A percentile compares a stretch with the other conserved stretches of the same genome.
Evolutionary conservation across 1,140 invertebrate genomes (phyloP).

Genomic region (Globodera ellingtonae): DNA sequence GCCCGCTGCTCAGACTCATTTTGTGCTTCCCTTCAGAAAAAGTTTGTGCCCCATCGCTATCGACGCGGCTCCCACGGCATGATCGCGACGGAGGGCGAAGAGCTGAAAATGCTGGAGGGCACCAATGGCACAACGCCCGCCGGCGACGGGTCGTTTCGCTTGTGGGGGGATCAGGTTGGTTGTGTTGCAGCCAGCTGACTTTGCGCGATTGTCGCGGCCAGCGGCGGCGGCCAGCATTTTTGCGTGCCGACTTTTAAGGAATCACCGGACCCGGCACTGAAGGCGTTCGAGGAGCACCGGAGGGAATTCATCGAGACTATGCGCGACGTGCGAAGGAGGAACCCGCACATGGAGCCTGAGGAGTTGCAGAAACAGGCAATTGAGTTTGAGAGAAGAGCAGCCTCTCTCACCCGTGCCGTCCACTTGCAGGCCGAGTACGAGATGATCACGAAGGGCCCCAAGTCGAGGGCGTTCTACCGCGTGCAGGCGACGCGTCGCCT

Average conservation of each 20-base stretch:
- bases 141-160: conserved; percentile 22
- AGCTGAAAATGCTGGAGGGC: conserved; percentile 63
- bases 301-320: conserved; percentile 88
- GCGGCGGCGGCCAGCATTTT: too few relatives aligned
- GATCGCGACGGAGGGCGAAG: conserved; percentile 63
- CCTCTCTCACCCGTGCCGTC: conserved; percentile 75
- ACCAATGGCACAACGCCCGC: conserved; percentile 41
- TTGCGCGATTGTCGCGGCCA: too few relatives aligned
- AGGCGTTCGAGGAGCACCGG: conserved; percentile 88
- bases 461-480: conserved; percentile 90
- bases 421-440: conserved; percentile 81
- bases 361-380: conserved; percentile 70
- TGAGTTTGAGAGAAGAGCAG: conserved; percentile 24
- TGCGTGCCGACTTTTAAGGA: not conserved
- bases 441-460: conserved; percentile 86
- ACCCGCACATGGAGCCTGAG: conserved; percentile 81
- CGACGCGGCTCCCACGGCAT: conserved; percentile 62
- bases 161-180: conserved; percentile 70
- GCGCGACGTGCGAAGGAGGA: conserved; percentile 82
- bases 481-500: conserved; percentile 88
- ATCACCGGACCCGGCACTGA: conserved; percentile 72
- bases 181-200: conserved; percentile 46
- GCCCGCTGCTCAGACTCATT: not conserved
- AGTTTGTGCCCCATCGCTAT: conserved; percentile 63
- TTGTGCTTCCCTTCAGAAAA: conserved; percentile 47